phyloP scores from a whole-genome alignment of 2,888 invertebrate genomes.

The Polymixis flavicincta region DNA sequence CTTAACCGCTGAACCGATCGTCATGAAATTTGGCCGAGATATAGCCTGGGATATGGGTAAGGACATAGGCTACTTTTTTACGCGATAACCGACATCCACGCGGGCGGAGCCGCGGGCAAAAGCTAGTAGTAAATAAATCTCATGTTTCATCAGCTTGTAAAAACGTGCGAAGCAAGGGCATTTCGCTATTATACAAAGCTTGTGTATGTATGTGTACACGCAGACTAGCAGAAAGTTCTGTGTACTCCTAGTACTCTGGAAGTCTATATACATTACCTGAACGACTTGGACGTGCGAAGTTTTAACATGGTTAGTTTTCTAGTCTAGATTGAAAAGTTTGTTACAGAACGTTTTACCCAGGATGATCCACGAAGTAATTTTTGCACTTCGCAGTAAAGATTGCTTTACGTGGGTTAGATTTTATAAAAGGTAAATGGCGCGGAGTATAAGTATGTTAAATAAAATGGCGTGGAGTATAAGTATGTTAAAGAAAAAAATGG shows the following conservation, averaged over 20 bases:
- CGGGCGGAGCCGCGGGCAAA: too few species aligned
- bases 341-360: conserved; percentile 24
- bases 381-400: conserved; percentile 13
- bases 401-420: conserved; percentile 9
- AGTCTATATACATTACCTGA: conserved; percentile 35
- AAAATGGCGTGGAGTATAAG: not conserved
- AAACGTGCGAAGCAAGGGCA: not conserved
- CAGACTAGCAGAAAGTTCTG: conserved; percentile 8
- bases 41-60: too few species aligned
- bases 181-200: not conserved
- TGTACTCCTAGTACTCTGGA: not conserved
- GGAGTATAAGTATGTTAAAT: too few species aligned
- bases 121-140: too few species aligned
- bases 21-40: too few species aligned
- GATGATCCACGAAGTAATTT: conserved; percentile 33
- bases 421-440: not conserved
- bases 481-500: too few species aligned
- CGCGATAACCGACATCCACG: too few species aligned
- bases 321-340: conserved; percentile 55
- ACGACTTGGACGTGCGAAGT: conserved; percentile 35
- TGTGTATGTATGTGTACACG: not conserved
- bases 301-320: conserved; percentile 41
- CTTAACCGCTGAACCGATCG: too few species aligned
- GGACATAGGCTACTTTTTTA: too few species aligned
- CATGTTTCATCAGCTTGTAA: too few species aligned